A percentile compares a stretch with the other conserved stretches of the same genome.
phyloP scores from a whole-genome alignment of 2,113 vertebrate genomes.

The Psephotus haematonotus region DNA sequence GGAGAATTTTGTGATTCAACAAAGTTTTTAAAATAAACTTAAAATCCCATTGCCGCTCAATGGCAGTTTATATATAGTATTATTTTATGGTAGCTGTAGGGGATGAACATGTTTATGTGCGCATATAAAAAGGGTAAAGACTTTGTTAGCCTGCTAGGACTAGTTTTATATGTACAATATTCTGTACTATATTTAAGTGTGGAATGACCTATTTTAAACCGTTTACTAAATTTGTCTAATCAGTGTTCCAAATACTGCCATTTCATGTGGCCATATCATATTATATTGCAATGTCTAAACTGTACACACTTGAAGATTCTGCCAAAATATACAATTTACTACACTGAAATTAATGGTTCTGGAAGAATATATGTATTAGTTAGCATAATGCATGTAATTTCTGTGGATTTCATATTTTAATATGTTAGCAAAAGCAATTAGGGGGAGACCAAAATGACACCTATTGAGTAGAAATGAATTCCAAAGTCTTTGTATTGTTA shows the following conservation, averaged over 20 bases:
- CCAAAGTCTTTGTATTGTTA: conserved; percentile 35
- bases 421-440: conserved; percentile 9
- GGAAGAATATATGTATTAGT: background rate
- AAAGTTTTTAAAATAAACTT: background rate
- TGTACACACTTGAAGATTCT: conserved; percentile 5
- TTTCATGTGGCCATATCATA: background rate
- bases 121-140: background rate
- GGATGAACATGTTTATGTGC: background rate
- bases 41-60: background rate
- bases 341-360: conserved; percentile 29
- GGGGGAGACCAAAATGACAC: conserved; percentile 60
- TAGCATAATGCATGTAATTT: conserved; percentile 11
- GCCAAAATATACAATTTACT: background rate
- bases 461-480: conserved; percentile 31
- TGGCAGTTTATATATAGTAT: background rate
- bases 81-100: background rate
- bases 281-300: conserved; percentile 21
- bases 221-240: conserved; percentile 12
- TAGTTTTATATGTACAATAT: background rate
- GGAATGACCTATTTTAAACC: conserved; percentile 34
- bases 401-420: background rate
- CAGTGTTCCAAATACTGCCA: background rate
- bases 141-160: background rate
- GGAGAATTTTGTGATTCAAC: background rate
- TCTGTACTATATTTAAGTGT: conserved; percentile 35